Base-by-base conservation (phyloP, 2,113 vertebrate genomes). In the Paracyprichromis sp. region DNA sequence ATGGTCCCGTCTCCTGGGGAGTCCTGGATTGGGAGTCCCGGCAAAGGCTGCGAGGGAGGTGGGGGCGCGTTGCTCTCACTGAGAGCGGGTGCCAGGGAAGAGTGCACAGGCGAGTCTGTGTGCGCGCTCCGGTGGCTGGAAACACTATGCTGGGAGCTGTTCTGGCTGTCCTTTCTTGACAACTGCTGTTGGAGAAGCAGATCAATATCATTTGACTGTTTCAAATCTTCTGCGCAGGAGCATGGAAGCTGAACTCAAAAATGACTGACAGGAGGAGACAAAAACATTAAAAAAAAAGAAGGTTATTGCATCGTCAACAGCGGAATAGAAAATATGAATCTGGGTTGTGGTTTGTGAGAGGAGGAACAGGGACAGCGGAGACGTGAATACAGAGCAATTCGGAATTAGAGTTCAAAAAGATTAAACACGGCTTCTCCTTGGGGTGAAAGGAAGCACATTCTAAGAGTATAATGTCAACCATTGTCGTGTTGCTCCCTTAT, bases 91-190 rank as follows among this genome's bases (percentile, higher is more conserved):
- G 88, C 94, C 94, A 95, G 97, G 2, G 97, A 83, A 73, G 96
- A 83, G 95, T 98, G 98, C 57, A 96, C 93, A 2, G 98, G 98
- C 11, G 98, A 99, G 45, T 98, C 98, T 0, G 97, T 96, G 96
- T 98, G 98, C 88, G 95, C 78, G 82, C 98, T 99, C 88, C 97
- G 97, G 93, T 98, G 98, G 95, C 99, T 99, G 93, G 98, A 98
- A 4, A 98, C 97, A 31, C 98, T 99, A 80, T 98, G 98, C 94
- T 99, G 98, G 17, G 98, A 99, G 90, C 98, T 99, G 94, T 96
- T 98, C 96, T 99, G 99, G 96, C 99, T 99, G 97, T 99, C 98
- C 96, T 99, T 99, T 93, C 99, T 98, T 89, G 98, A 98, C 97
- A 99, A 97, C 90, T 97, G 98, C 95, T 99, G 98, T 97, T 53